Conservation (phyloP, 2,113 vertebrate species). For the Hymenochirus boettgeri region DNA sequence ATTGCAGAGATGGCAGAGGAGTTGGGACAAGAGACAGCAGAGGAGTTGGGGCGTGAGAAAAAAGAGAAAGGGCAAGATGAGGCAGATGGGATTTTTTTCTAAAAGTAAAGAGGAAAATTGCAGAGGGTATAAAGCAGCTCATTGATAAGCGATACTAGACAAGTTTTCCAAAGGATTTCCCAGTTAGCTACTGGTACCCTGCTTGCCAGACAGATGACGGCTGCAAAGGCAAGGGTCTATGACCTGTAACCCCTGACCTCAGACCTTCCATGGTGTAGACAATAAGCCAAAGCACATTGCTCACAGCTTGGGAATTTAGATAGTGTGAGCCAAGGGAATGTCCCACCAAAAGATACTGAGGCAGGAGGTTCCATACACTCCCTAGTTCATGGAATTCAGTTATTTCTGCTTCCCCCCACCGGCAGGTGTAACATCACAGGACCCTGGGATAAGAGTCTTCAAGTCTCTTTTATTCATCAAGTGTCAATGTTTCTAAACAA, state of each 20-base stretch:
- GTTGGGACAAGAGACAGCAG: not conserved
- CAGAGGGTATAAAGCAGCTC: not conserved
- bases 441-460: not conserved
- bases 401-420: not conserved
- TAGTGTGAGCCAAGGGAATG: not conserved
- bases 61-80: not conserved
- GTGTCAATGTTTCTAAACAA: too few relatives aligned
- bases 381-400: not conserved
- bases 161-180: not conserved
- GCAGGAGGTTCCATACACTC: not conserved
- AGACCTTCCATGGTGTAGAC: constrained; percentile 12
- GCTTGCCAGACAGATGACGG: constrained; percentile 20
- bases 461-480: not conserved
- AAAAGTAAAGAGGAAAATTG: not conserved
- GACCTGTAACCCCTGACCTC: constrained; percentile 22
- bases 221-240: constrained; percentile 3
- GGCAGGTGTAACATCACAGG: not conserved
- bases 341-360: not conserved
- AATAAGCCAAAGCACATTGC: constrained; percentile 15
- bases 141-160: not conserved
- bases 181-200: not conserved
- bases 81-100: not conserved
- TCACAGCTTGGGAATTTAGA: constrained; percentile 30
- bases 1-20: too few relatives aligned
- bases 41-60: not conserved